Conservation (phyloP, 2,113 vertebrate genomes). For the Syrmaticus mikado region DNA sequence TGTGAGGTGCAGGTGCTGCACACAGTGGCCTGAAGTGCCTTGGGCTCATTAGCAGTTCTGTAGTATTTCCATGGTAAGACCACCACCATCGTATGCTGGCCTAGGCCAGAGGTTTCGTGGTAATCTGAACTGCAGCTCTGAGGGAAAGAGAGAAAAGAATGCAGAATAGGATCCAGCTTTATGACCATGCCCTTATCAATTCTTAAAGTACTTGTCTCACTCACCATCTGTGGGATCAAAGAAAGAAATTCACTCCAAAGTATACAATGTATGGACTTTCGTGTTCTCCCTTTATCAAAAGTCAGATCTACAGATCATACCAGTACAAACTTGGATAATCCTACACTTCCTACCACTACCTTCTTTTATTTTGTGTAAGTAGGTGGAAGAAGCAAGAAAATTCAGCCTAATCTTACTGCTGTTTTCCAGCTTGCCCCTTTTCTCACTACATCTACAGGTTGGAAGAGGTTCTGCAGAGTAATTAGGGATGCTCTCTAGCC, state of each 20-base stretch:
- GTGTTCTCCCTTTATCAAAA: rapidly evolving
- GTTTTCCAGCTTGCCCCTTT: background rate
- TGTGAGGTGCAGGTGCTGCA: background rate
- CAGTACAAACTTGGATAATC: background rate
- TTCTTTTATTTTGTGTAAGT: background rate
- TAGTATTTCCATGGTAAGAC: background rate
- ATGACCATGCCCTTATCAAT: background rate
- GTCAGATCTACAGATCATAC: background rate
- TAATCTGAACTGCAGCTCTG: background rate
- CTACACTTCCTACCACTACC: rapidly evolving
- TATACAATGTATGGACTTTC: background rate
- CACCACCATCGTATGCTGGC: background rate
- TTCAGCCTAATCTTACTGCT: rapidly evolving
- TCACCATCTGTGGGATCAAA: background rate
- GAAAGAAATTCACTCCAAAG: background rate
- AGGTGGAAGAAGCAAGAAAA: background rate
- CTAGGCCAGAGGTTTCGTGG: background rate
- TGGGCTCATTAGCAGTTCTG: background rate
- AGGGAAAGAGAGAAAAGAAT: background rate
- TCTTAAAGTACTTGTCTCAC: background rate
- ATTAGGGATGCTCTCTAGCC: background rate
- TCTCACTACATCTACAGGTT: background rate
- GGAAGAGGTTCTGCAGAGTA: background rate
- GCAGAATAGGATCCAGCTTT: background rate
- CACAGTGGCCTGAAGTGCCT: background rate